Percentiles rank a stretch among this genome's conserved stretches.
Evolutionary conservation across 2,113 vertebrate species (phyloP).

Genomic region (Megaptera novaeangliae): DNA sequence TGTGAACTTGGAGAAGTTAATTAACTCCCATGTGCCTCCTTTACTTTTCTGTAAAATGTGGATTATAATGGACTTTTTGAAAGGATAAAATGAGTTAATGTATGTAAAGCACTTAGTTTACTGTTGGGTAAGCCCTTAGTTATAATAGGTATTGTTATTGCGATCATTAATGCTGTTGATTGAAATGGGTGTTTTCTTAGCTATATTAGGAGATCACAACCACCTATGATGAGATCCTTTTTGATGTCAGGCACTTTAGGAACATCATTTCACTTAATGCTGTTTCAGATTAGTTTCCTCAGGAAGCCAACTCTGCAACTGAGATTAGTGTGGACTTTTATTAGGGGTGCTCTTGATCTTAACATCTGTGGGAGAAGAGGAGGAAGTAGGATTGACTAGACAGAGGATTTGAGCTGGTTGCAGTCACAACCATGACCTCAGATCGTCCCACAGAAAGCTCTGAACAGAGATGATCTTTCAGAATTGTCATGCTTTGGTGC

Average conservation of each 20-base stretch:
- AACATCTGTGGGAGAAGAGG: not conserved
- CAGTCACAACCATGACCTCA: too few species aligned
- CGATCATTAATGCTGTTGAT: not conserved
- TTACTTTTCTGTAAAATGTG: slow-evolving; percentile 36
- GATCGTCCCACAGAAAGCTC: not conserved
- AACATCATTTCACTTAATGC: not conserved
- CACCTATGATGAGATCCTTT: not conserved
- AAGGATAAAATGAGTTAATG: slow-evolving; percentile 32
- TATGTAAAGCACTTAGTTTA: slow-evolving; percentile 35
- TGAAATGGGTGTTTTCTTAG: not conserved
- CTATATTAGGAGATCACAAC: not conserved
- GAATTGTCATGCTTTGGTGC: not conserved
- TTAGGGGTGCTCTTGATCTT: not conserved
- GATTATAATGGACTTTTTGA: slow-evolving; percentile 46
- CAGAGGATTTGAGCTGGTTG: not conserved
- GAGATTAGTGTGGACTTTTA: not conserved
- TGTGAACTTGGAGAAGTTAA: slow-evolving; percentile 20
- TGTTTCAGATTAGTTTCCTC: not conserved
- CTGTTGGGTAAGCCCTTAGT: slow-evolving; percentile 24
- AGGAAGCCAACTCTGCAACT: not conserved
- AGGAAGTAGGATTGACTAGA: not conserved
- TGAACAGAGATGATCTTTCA: not conserved
- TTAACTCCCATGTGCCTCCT: slow-evolving; percentile 35
- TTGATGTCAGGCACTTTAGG: not conserved
- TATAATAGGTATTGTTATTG: slow-evolving; percentile 1